These are phyloP conservation scores for Protomyctophum bolini DNA, from an alignment of 2,113 vertebrate species.

Conservation along the genomic window DNA sequence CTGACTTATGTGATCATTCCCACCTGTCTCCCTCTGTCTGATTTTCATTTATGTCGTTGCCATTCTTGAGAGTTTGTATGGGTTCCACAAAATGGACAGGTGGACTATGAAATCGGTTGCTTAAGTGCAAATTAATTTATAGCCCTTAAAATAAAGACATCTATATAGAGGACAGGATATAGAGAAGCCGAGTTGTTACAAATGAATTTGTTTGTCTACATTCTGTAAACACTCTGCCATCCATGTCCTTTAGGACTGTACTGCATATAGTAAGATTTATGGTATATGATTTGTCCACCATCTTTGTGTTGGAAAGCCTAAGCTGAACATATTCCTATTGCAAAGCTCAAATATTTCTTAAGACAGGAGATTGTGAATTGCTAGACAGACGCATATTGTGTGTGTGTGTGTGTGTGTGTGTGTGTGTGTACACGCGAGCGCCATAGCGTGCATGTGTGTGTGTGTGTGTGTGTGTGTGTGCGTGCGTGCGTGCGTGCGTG, in stretches of 20 bases:
- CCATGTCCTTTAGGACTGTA: slow-evolving; percentile 41
- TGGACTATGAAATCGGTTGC: slow-evolving; percentile 27
- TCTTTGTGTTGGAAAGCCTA: slow-evolving; percentile 49
- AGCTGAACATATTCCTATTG: slow-evolving; percentile 71
- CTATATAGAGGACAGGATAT: too few relatives aligned
- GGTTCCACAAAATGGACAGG: slow-evolving; percentile 32
- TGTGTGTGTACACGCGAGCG: too few relatives aligned
- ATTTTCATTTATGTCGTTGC: slow-evolving; percentile 22
- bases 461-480: too few relatives aligned
- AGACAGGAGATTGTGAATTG: slow-evolving; percentile 34
- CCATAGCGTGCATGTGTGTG: too few relatives aligned
- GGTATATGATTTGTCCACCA: slow-evolving; percentile 50
- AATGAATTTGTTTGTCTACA: neutral
- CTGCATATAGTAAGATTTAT: slow-evolving; percentile 53
- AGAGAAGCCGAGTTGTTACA: too few relatives aligned
- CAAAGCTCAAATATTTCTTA: slow-evolving; percentile 81
- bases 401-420: too few relatives aligned
- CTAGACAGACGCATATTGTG: neutral
- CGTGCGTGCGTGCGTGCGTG: too few relatives aligned
- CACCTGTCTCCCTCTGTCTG: slow-evolving; percentile 45
- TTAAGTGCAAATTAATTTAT: slow-evolving; percentile 9
- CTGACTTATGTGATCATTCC: slow-evolving; percentile 41
- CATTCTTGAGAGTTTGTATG: slow-evolving; percentile 32
- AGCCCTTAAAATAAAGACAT: too few relatives aligned
- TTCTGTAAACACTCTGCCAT: slow-evolving; percentile 60